These are phyloP conservation scores for Chelonus formosanus DNA, from an alignment of 2,888 invertebrate genomes.

Conservation along the genomic window DNA sequence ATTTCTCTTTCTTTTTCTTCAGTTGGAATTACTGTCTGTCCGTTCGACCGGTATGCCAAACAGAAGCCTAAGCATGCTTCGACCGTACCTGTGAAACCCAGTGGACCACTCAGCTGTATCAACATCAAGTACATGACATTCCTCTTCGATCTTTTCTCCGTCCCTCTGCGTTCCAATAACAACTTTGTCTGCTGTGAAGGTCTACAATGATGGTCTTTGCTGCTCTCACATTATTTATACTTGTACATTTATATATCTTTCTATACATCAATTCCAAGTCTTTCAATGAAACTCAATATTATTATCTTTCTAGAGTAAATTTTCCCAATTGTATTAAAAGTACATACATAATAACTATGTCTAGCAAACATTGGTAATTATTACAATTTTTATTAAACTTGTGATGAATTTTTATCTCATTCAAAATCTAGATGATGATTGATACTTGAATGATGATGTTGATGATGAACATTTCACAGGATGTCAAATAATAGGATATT, in stretches of 20 bases:
- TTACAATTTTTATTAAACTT: no score
- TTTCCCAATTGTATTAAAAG: no score
- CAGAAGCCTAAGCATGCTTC: slow-evolving; percentile 58
- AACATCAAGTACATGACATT: slow-evolving; percentile 65
- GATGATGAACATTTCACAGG: no score
- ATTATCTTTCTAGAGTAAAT: no score
- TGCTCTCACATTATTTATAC: slow-evolving; percentile 18
- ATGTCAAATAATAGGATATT: no score
- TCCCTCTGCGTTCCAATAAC: slow-evolving; percentile 52
- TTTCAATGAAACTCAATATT: no score
- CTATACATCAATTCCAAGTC: neutral
- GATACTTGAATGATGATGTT: no score
- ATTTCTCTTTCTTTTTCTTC: slow-evolving; percentile 11
- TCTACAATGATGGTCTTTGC: slow-evolving; percentile 6
- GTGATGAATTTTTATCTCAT: no score
- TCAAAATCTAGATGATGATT: no score
- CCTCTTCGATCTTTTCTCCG: slow-evolving; percentile 57
- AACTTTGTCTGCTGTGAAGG: slow-evolving; percentile 36
- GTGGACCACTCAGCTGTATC: slow-evolving; percentile 65
- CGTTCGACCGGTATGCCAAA: slow-evolving; percentile 58
- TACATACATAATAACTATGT: no score
- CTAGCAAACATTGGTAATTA: no score
- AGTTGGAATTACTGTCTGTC: slow-evolving; percentile 26
- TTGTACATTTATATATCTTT: neutral
- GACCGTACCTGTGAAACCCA: slow-evolving; percentile 48